Conservation (phyloP, 2,888 invertebrate species). For the Anorthoa munda region DNA sequence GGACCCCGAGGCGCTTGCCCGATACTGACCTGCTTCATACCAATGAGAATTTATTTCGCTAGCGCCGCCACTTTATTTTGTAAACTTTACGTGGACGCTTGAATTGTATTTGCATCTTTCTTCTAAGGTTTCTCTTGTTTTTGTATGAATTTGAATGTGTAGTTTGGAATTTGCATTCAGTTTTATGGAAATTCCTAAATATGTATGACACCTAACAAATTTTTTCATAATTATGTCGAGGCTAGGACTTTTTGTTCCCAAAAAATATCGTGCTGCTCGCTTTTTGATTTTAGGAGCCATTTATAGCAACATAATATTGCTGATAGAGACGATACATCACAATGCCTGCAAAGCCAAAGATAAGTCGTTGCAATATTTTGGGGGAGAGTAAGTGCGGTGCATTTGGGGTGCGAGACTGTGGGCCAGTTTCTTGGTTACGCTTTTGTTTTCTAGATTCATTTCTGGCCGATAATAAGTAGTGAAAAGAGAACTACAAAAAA, state of each 20-base stretch:
- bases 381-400: slow-evolving; percentile 26
- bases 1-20: slow-evolving; percentile 85
- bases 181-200: background rate
- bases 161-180: background rate
- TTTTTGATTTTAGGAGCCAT: background rate
- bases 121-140: background rate
- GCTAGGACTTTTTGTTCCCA: background rate
- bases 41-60: slow-evolving; percentile 83
- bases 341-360: slow-evolving; percentile 51
- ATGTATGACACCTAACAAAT: background rate
- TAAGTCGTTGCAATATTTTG: slow-evolving; percentile 45
- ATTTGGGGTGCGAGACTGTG: slow-evolving; percentile 26
- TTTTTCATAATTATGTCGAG: background rate
- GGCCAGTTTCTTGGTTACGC: background rate
- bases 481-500: too few relatives aligned
- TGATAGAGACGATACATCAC: slow-evolving; percentile 25
- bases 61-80: slow-evolving; percentile 76
- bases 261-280: background rate
- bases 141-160: background rate
- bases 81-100: slow-evolving; percentile 70
- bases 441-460: slow-evolving; percentile 10
- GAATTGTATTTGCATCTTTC: slow-evolving; percentile 34
- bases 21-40: slow-evolving; percentile 81
- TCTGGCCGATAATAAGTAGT: background rate
- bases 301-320: slow-evolving; percentile 14